Conservation (phyloP, 2,888 invertebrate species). For the Meganola albula region DNA sequence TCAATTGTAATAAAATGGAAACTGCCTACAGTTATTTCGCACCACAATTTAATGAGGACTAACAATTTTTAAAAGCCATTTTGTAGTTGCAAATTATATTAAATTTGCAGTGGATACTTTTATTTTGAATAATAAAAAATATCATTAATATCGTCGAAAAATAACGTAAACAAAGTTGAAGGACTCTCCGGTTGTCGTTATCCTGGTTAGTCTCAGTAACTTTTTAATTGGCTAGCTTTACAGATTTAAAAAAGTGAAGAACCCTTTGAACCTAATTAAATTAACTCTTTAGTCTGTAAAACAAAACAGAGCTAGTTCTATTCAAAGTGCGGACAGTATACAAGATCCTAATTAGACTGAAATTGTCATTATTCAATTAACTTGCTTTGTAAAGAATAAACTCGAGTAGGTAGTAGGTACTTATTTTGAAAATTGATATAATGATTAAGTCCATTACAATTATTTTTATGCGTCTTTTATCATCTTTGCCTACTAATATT, state of each 20-base stretch:
- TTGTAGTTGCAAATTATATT: no score
- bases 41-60: not conserved
- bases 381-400: no score
- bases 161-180: constrained; percentile 43
- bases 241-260: constrained; percentile 62
- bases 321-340: constrained; percentile 37
- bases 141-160: constrained; percentile 40
- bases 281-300: constrained; percentile 54
- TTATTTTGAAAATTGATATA: no score
- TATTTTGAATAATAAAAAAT: constrained; percentile 19
- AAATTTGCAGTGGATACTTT: no score
- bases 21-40: no score
- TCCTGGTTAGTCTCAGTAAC: constrained; percentile 49
- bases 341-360: constrained; percentile 45
- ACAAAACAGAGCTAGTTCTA: constrained; percentile 45
- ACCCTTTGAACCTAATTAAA: constrained; percentile 65
- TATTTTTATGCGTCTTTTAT: no score
- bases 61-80: constrained; percentile 1
- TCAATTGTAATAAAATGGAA: no score
- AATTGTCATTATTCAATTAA: no score
- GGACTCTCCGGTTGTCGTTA: constrained; percentile 56
- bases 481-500: no score
- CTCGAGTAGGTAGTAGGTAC: no score
- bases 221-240: constrained; percentile 68
- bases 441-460: no score